Base-by-base conservation (phyloP, 2,888 invertebrate genomes). In the Drosophila nigritarsus region DNA sequence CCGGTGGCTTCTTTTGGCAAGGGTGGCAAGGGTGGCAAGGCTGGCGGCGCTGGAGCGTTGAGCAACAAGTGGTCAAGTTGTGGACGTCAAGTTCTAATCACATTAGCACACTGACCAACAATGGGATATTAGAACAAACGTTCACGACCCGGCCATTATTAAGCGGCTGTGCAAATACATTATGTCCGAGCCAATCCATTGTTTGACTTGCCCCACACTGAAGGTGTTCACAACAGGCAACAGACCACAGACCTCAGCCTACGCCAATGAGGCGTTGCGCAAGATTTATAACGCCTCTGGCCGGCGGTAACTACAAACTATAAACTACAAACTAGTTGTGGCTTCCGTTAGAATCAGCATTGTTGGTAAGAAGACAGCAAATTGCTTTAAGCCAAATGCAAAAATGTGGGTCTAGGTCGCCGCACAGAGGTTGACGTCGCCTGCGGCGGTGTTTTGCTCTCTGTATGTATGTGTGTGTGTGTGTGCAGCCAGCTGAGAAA, bases 51-150 rank as follows among this genome's bases (percentile, higher is more conserved):
- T 63, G 65, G 61, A 65, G 71, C 73, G 80, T 87, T 82, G 59
- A 71, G 89, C 87, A 89, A 85, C 82, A 85, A 83, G 87, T 84
- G 88, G 82, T 64, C 60, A 72, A 71, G 80, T 69, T 66, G 58
- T 9, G 32, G 24, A 55, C 83, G 49, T 59, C 72, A 36, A 55
- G 66, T 77, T 77, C 87, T 81, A 88, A 88, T 88, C 85, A 86
- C 89, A 81, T 85, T 85, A 85, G 69, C 88, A 87, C 85, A 82
- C 71, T 82, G 86, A 75, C 83, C 83, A 87, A 87, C 83, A 83
- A 84, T 85, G 73, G 67, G 73, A 73, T 59, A 65, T 79, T 75
- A 66, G 87, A 84, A 76, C 67, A 75, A 79, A 59, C 80, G 72
- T 68, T 66, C 65, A 48, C 79, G 56, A 68, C 55, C 69, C 62